Evolutionary conservation across 2,888 invertebrate genomes (phyloP).

Genomic region (Drosophila neotestacea): DNA sequence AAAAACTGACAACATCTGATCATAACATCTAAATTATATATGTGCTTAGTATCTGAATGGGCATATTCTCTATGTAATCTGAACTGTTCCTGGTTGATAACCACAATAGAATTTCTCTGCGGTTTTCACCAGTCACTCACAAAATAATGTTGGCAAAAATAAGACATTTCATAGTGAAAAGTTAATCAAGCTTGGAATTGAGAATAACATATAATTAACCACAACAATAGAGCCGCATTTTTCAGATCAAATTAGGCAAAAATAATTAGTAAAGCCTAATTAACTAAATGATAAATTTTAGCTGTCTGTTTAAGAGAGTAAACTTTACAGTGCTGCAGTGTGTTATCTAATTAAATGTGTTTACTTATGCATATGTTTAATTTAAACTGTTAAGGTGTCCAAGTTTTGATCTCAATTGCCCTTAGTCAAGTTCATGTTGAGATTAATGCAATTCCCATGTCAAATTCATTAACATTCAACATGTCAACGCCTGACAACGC

Average conservation of each 20-base stretch:
- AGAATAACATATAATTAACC: slow-evolving; percentile 33
- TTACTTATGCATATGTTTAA: not conserved
- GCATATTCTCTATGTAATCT: slow-evolving; percentile 19
- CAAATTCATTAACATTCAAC: slow-evolving; percentile 67
- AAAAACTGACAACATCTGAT: slow-evolving; percentile 53
- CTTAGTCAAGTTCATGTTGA: slow-evolving; percentile 43
- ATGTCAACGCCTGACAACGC: slow-evolving; percentile 67
- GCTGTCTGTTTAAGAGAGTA: too few species aligned
- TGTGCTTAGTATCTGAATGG: not conserved
- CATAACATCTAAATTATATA: slow-evolving; percentile 17
- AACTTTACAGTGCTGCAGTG: too few species aligned
- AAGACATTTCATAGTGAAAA: slow-evolving; percentile 55
- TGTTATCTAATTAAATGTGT: too few species aligned
- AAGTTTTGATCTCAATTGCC: slow-evolving; percentile 24
- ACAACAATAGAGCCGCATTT: slow-evolving; percentile 60
- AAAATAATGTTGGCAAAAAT: not conserved
- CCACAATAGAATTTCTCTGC: slow-evolving; percentile 38
- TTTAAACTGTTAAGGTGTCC: not conserved
- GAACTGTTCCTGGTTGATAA: slow-evolving; percentile 49
- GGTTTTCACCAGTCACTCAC: slow-evolving; percentile 42
- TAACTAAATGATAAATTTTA: not conserved
- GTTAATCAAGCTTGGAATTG: slow-evolving; percentile 53
- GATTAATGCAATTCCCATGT: slow-evolving; percentile 37
- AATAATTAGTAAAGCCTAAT: slow-evolving; percentile 3
- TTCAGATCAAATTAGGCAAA: slow-evolving; percentile 18